Evolutionary conservation across 2,113 vertebrate species (phyloP), one percentile per base, ranked within the genome.

Genomic region (Melierax canorus): DNA sequence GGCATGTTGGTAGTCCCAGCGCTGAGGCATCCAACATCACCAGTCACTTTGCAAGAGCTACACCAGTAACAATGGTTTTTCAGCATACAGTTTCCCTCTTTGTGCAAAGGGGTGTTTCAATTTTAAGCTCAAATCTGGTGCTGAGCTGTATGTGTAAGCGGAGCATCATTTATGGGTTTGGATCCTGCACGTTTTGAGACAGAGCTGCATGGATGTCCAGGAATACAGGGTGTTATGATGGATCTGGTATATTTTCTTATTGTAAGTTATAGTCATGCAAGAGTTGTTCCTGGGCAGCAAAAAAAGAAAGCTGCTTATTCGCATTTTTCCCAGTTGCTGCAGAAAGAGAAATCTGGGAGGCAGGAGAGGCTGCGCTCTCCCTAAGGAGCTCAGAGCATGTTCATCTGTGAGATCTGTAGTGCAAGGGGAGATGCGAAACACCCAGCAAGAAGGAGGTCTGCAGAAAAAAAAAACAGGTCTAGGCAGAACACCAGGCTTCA

Each of bases 131-230:
- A 50, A 74, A 67, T 12, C 13, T 24, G 19, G 10, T 68, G 16
- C 15, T 0, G 0, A 63, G 17, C 7, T 38, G 7, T 29, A 6
- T 22, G 10, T 38, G 12, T 75, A 29, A 76, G 29, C 13, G 36
- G 11, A 46, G 2, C 20, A 8, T 20, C 15, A 8, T 26, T n/a
- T 38, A 27, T 12, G 4, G 36, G 26, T 50, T 85, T 86, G 38
- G 3, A 36, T 67, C 21, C 12, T 38, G 7, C 18, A 8, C 27
- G 10, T 43, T 85, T 56, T 7, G 7, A 71, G 64, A 7, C 19
- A 87, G 38, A 76, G 14, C 4, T 69, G 29, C 48, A 2, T 26
- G 15, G 6, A 46, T 46, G 7, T 6, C 10, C 51, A 46, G 50
- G 15, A 84, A 45, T 9, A 71, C 3, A 2, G 12, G 10, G 7